Base-by-base conservation (phyloP, 2,113 vertebrate genomes). In the Vireo altiloquus region DNA sequence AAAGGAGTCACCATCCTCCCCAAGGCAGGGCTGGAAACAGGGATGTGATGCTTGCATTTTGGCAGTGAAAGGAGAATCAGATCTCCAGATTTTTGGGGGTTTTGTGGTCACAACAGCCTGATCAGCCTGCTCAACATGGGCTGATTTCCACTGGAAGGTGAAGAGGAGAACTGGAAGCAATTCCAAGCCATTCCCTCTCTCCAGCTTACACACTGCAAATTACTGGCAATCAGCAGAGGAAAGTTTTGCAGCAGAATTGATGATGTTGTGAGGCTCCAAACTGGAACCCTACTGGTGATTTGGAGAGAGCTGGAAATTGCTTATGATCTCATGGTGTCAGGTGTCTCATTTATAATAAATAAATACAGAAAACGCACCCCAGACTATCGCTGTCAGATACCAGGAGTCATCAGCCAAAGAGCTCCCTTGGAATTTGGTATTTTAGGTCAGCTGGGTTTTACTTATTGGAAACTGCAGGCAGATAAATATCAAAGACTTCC, bases 311-410 rank as follows among this genome's bases (percentile, higher is more conserved):
- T 93, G 86, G 90, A 95, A 93, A 97, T 96, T 94, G 92, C 93
- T 95, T 83, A 59, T 91, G 96, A 95, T 86, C 94, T 96, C 83
- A 72, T 42, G 56, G 89, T 91, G 86, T 95, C 82, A 93, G 92
- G 80, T 94, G 93, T 84, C 78, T 95, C 95, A 83, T 93, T 95
- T 91, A 66, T 68, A 85, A 96, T 91, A 96, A 96, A 93, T 92
- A 96, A 90, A 94, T 75, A 72, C 37, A 46, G 75, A 74, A 94
- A 96, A 77, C 49, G 75, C 56, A 82, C 78, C 87, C 81, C 75
- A 71, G 81, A 89, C 69, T 27, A 83, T 78, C 79, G 78, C 86
- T 84, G 87, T 87, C 78, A 70, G 90, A 47, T 93, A 71, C 16
- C 1, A 2, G 84, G 79, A 96, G 65, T 42, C 82, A 79, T 89